Evolutionary conservation across 2,888 invertebrate species (phyloP).

Genomic region (Caenorhabditis virilis): DNA sequence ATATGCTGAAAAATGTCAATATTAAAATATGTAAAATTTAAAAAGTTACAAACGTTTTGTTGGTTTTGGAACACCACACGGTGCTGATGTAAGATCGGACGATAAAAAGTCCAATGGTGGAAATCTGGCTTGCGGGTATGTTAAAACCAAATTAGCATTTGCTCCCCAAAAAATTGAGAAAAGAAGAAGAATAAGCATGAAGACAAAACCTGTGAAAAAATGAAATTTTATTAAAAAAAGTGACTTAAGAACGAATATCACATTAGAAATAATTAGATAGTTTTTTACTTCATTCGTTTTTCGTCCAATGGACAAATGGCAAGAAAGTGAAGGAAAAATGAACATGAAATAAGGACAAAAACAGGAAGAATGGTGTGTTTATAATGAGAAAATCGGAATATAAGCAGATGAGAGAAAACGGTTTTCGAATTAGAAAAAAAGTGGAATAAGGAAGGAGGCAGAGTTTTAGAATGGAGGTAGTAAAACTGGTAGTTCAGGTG

Average conservation of each 20-base stretch:
- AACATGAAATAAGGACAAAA: no score
- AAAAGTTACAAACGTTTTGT: slow-evolving; percentile 31
- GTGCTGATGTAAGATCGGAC: slow-evolving; percentile 56
- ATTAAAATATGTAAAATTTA: background rate
- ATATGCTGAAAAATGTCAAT: slow-evolving; percentile 37
- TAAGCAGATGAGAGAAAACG: no score
- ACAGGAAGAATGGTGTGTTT: no score
- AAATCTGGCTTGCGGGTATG: slow-evolving; percentile 61
- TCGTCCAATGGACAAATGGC: no score
- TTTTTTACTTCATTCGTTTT: no score
- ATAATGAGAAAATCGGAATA: no score
- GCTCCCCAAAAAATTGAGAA: background rate
- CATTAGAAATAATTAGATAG: no score
- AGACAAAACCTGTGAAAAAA: background rate
- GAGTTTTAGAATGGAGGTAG: no score
- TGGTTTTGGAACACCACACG: slow-evolving; percentile 62
- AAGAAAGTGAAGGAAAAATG: no score
- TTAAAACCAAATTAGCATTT: slow-evolving; percentile 26
- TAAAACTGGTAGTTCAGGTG: no score
- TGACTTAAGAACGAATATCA: background rate
- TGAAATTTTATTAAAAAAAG: background rate
- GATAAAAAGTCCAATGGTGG: slow-evolving; percentile 66
- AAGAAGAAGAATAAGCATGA: background rate
- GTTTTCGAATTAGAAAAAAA: no score
- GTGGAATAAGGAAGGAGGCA: no score